Conservation (phyloP, 2,888 invertebrate species). For the Cheilosia variabilis region DNA sequence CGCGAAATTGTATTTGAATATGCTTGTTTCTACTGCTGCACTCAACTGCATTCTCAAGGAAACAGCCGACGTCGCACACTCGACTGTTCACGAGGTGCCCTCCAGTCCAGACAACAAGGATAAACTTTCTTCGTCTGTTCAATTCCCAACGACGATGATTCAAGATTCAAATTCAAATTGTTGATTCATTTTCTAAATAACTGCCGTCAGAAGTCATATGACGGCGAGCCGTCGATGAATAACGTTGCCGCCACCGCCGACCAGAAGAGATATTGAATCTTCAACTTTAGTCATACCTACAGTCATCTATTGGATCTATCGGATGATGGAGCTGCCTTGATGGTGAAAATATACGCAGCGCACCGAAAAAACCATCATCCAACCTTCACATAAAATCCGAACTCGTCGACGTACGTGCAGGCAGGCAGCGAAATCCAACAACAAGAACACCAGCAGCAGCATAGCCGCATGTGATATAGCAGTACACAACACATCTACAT, state of each 20-base stretch:
- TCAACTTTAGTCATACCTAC: slow-evolving; percentile 67
- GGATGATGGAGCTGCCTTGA: slow-evolving; percentile 45
- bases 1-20: slow-evolving; percentile 30
- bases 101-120: slow-evolving; percentile 32
- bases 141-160: slow-evolving; percentile 55
- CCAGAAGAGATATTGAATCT: slow-evolving; percentile 61
- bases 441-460: slow-evolving; percentile 51
- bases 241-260: slow-evolving; percentile 17
- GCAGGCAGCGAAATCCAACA: slow-evolving; percentile 65
- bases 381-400: slow-evolving; percentile 73
- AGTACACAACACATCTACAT: slow-evolving; percentile 35
- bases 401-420: slow-evolving; percentile 68
- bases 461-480: slow-evolving; percentile 19
- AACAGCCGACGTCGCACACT: slow-evolving; percentile 21
- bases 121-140: slow-evolving; percentile 63
- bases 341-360: slow-evolving; percentile 56
- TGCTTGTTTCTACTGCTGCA: slow-evolving; percentile 50
- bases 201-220: slow-evolving; percentile 61
- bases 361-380: slow-evolving; percentile 59
- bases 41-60: slow-evolving; percentile 62
- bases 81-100: slow-evolving; percentile 23
- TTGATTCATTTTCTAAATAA: slow-evolving; percentile 71
- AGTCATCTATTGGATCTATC: slow-evolving; percentile 57
- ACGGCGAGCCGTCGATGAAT: slow-evolving; percentile 12
- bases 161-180: slow-evolving; percentile 70